Evolutionary conservation across 2,888 invertebrate genomes (phyloP), one percentile per base, ranked within the genome.

Genomic region (Drosophila mimica): DNA sequence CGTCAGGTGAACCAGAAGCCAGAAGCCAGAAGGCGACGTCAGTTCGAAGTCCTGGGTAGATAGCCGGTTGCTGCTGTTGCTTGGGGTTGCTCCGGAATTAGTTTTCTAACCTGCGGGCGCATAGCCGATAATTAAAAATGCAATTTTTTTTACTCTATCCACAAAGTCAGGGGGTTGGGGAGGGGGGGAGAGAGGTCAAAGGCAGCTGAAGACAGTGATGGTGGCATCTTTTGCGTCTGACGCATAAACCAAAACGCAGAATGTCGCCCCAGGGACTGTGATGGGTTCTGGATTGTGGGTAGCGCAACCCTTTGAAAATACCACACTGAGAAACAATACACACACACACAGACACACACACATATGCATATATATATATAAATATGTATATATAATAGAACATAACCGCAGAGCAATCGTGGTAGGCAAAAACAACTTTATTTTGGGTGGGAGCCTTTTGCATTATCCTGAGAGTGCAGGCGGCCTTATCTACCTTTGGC

Each of bases 161-260:
- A 46, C 15, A 61, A 62, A 65, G 56, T 17, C 30, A 54, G n/a
- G n/a, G 13, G 53, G 34, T n/a, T n/a, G n/a, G n/a, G n/a, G n/a
- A n/a, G n/a, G n/a, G n/a, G 13, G 53, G 34, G 9, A 20, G 56
- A 48, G 31, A 54, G 11, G 51, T 40, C 8, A 52, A 33, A 20
- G 67, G 56, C 72, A 70, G 65, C 62, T 76, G 81, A 89, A 89
- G 89, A 85, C 89, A 89, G 89, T 87, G 89, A 82, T 72, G 85
- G 56, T 72, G 78, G 88, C 85, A 69, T 74, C 83, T 80, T 83
- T 88, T 82, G 77, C 85, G 74, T 76, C 82, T 87, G 83, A 84
- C 85, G 85, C 85, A 86, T 86, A 89, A 86, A 84, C 85, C 85
- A 86, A 88, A 88, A 90, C 87, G 89, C 87, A 86, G 75, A 88